phyloP scores from a whole-genome alignment of 2,888 invertebrate genomes.

The Scaptomyza reducta region DNA sequence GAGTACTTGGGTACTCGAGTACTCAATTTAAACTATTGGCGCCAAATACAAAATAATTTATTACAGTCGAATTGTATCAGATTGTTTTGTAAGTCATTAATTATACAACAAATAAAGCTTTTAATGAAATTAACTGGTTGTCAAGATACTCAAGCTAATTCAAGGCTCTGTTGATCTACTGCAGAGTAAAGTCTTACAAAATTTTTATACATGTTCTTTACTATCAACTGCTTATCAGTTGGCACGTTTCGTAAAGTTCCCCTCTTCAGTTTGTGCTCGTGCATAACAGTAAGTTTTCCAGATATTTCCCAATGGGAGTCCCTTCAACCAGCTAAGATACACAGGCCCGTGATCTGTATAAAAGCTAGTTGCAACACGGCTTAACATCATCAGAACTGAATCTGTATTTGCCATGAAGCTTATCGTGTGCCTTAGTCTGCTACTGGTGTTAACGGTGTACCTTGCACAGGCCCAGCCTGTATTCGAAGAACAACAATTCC shows the following conservation, averaged over 20 bases:
- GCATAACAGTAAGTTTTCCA: not conserved
- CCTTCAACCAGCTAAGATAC: constrained; percentile 8
- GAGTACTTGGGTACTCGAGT: constrained; percentile 12
- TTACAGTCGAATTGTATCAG: too few species aligned
- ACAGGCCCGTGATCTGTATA: constrained; percentile 13
- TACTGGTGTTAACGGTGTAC: constrained; percentile 24
- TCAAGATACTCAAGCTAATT: too few species aligned
- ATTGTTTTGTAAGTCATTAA: too few species aligned
- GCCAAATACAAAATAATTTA: too few species aligned
- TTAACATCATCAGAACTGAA: not conserved
- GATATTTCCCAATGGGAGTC: constrained; percentile 27
- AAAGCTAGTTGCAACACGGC: not conserved
- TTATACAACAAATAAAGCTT: too few species aligned
- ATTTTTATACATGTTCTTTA: not conserved
- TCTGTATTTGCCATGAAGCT: constrained; percentile 38
- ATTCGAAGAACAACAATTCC: not conserved
- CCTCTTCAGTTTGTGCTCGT: constrained; percentile 1
- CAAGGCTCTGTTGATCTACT: too few species aligned
- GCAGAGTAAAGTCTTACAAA: not conserved
- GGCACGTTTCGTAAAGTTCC: constrained; percentile 21
- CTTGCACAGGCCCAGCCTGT: constrained; percentile 36
- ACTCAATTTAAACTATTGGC: constrained; percentile 10
- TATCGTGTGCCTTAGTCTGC: constrained; percentile 17
- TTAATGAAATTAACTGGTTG: too few species aligned
- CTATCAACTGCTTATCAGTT: not conserved